Conservation (phyloP, 2,113 vertebrate genomes). For the Dromiciops gliroides region DNA sequence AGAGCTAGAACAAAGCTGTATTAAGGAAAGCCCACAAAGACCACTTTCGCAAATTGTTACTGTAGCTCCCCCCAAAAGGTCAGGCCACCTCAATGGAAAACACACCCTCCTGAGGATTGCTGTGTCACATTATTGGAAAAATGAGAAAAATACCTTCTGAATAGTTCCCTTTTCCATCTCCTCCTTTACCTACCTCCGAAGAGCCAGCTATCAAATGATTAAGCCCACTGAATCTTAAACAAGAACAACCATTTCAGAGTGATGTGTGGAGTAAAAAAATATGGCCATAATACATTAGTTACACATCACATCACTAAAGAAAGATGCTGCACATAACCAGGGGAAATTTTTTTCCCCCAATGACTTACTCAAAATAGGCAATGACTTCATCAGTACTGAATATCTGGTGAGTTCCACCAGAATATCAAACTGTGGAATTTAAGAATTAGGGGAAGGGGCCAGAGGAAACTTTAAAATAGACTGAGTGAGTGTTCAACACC, state of each 20-base stretch:
- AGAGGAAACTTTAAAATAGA: constrained; percentile 82
- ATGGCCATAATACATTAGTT: constrained; percentile 68
- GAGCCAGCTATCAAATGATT: constrained; percentile 36
- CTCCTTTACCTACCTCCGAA: constrained; percentile 39
- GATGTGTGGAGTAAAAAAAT: constrained; percentile 49
- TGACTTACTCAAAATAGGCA: constrained; percentile 62
- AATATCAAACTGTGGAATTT: constrained; percentile 80
- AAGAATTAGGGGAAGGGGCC: constrained; percentile 84
- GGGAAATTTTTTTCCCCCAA: constrained; percentile 48
- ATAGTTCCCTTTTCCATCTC: constrained; percentile 4
- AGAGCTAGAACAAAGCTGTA: constrained; percentile 70
- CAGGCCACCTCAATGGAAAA: constrained; percentile 23
- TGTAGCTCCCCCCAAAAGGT: constrained; percentile 47
- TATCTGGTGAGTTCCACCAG: constrained; percentile 78
- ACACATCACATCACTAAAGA: constrained; percentile 65
- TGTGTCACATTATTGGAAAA: constrained; percentile 4
- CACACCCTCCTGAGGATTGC: neutral
- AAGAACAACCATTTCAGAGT: constrained; percentile 45
- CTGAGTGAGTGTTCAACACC: constrained; percentile 81
- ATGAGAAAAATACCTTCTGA: constrained; percentile 6
- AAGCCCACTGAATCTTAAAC: constrained; percentile 1
- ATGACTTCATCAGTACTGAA: constrained; percentile 60
- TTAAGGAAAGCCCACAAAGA: neutral
- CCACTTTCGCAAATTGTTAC: constrained; percentile 24
- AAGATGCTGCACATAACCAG: constrained; percentile 57